phyloP scores from a whole-genome alignment of 1,140 invertebrate genomes.

The Drepana arcuata region DNA sequence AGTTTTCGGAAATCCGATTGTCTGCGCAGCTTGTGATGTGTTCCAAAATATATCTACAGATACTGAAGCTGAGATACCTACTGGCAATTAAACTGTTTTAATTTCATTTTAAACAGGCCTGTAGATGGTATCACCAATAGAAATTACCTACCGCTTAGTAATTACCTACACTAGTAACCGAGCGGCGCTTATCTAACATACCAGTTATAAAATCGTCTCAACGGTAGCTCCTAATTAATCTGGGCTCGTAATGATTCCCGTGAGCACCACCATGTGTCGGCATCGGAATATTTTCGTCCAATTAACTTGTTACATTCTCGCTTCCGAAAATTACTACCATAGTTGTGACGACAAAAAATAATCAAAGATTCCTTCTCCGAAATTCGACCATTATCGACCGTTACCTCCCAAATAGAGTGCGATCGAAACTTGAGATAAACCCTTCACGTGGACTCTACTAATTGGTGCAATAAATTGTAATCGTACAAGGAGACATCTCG shows the following conservation, averaged over 20 bases:
- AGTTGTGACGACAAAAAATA: constrained; percentile 34
- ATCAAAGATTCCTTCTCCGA: constrained; percentile 47
- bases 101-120: no score
- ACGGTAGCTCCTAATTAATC: constrained; percentile 45
- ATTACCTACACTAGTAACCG: constrained; percentile 6
- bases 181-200: constrained; percentile 10
- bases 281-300: constrained; percentile 50
- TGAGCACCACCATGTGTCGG: constrained; percentile 29
- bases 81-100: no score
- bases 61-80: no score
- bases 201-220: constrained; percentile 14
- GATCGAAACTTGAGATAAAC: constrained; percentile 55
- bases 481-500: constrained; percentile 38
- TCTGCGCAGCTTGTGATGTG: no score
- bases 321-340: constrained; percentile 55
- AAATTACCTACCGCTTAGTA: background rate
- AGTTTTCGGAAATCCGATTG: constrained; percentile 1
- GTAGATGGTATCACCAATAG: no score
- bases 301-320: constrained; percentile 69
- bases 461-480: constrained; percentile 71
- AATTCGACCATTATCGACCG: constrained; percentile 57
- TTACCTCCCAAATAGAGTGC: constrained; percentile 65
- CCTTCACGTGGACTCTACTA: constrained; percentile 59
- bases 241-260: constrained; percentile 28
- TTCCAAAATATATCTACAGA: no score